Evolutionary conservation across 2,888 invertebrate species (phyloP).

Genomic region (Sipha maydis): DNA sequence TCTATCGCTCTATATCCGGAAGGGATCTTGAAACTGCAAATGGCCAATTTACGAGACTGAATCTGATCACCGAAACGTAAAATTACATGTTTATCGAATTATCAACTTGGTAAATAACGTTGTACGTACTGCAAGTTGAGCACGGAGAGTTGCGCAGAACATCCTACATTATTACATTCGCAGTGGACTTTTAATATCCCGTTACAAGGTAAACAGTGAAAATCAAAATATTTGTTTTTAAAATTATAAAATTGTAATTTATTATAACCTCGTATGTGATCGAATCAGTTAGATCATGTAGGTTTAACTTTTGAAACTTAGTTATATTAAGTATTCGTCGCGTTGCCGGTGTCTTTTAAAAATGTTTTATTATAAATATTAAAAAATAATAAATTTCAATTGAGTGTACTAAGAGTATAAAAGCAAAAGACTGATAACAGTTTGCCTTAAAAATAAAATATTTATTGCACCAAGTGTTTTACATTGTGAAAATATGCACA

Average conservation of each 20-base stretch:
- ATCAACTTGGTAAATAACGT: background rate
- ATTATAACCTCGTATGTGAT: background rate
- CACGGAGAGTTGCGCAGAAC: background rate
- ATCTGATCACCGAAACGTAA: background rate
- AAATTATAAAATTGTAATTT: background rate
- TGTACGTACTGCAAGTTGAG: background rate
- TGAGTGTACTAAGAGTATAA: background rate
- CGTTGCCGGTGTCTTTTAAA: background rate
- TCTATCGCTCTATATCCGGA: conserved; percentile 44
- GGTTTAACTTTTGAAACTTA: background rate
- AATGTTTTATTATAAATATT: background rate
- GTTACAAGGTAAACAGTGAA: background rate
- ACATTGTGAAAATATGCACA: background rate
- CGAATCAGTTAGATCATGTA: background rate
- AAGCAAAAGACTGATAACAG: too few relatives aligned
- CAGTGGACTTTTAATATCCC: background rate
- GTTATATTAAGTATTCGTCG: background rate
- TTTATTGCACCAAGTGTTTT: background rate
- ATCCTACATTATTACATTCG: background rate
- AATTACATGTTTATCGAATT: conserved; percentile 11
- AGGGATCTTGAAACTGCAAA: conserved; percentile 9
- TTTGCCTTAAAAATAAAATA: background rate
- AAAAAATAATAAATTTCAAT: background rate
- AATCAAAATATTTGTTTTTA: background rate
- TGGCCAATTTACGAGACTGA: conserved; percentile 19